These are phyloP conservation scores for Jordanella pulchra DNA, from an alignment of 2,797 vertebrate genomes.

Conservation along the genomic window DNA sequence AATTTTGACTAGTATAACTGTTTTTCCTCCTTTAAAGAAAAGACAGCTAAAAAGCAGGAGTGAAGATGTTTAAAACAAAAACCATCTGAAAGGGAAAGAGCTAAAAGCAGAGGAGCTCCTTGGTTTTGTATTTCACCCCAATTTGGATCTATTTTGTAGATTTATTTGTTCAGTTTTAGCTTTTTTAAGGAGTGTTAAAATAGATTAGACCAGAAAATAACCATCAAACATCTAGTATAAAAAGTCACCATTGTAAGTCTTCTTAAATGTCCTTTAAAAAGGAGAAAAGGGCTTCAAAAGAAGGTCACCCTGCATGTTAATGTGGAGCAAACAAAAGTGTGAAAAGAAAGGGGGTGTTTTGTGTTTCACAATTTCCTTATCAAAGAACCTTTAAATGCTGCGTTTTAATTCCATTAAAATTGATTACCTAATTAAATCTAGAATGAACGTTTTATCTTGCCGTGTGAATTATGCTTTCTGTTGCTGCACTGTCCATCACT, in stretches of 20 bases:
- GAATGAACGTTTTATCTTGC: conserved; percentile 43
- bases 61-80: not conserved
- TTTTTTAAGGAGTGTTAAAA: conserved; percentile 35
- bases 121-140: not conserved
- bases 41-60: not conserved
- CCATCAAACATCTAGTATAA: conserved; percentile 31
- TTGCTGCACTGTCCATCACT: conserved; percentile 52
- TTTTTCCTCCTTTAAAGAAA: too few species aligned
- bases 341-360: conserved; percentile 24
- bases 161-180: conserved; percentile 35
- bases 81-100: not conserved
- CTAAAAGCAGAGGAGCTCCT: not conserved
- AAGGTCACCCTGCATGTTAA: conserved; percentile 39
- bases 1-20: too few species aligned
- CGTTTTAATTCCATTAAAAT: conserved; percentile 41
- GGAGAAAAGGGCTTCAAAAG: conserved; percentile 22
- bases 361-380: conserved; percentile 27
- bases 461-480: conserved; percentile 30
- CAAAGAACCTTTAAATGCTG: conserved; percentile 31
- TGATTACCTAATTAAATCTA: conserved; percentile 61
- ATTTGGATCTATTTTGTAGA: not conserved
- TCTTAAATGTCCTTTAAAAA: conserved; percentile 37
- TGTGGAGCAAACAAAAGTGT: conserved; percentile 11
- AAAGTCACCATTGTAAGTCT: conserved; percentile 26
- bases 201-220: conserved; percentile 52